Percentiles rank a stretch among this genome's conserved stretches.
phyloP scores from a whole-genome alignment of 2,113 vertebrate genomes.

The Seriola dumerili region DNA sequence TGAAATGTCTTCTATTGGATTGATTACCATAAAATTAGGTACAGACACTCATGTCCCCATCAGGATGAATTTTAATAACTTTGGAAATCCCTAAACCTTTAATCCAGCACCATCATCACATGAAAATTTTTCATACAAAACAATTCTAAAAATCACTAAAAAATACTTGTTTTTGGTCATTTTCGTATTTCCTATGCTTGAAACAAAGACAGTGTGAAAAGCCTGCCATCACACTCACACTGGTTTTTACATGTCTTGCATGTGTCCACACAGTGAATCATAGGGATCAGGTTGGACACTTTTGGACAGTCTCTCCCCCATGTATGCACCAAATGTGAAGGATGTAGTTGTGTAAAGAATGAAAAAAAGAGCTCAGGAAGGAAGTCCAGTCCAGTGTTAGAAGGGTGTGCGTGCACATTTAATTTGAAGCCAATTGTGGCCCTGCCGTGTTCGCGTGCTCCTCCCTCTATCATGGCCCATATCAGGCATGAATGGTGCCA shows the following conservation, averaged over 20 bases:
- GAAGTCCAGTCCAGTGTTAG: background rate
- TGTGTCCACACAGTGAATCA: background rate
- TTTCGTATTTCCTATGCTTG: background rate
- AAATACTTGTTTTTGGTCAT: background rate
- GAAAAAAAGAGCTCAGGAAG: background rate
- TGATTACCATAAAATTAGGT: background rate
- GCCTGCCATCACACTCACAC: background rate
- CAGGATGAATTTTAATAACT: background rate
- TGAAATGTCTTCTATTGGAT: no score
- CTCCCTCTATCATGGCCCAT: background rate
- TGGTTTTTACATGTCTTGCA: background rate
- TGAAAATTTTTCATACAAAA: background rate
- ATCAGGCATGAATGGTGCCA: slow-evolving; percentile 31
- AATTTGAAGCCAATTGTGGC: background rate
- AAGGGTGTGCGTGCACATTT: background rate
- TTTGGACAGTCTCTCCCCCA: background rate
- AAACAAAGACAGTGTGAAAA: no score
- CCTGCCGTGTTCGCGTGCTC: background rate
- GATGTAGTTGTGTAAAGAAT: background rate
- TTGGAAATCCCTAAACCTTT: background rate
- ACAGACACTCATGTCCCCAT: background rate
- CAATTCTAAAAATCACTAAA: no score
- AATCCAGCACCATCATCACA: background rate
- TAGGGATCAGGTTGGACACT: background rate
- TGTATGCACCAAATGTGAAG: background rate